Base-by-base conservation (phyloP, 2,113 vertebrate species). In the Phrynosoma platyrhinos region DNA sequence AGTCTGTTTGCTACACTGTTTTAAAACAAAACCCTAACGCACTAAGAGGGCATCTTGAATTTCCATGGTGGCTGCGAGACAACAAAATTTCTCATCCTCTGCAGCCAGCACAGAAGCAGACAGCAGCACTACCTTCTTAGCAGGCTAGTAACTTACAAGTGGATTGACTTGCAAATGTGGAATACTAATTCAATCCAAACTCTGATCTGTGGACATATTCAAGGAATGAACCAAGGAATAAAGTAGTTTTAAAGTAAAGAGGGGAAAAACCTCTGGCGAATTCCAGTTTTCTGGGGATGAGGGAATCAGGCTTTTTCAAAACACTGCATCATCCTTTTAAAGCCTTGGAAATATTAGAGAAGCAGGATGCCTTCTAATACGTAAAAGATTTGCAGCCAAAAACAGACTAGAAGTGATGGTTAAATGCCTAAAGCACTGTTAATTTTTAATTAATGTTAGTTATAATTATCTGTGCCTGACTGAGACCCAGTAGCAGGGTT, bases 381-480 rank as follows among this genome's bases (percentile, higher is more conserved):
- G 91, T 93, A 94, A 84, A 85, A 90, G 92, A 92, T 2, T 0
- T 85, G 85, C 92, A 95, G 93, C 94, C 95, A 95, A 94, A 92
- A 90, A 36, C 74, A 96, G 96, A 95, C 90, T 95, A 94, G 94
- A 92, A 94, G 89, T n/a, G 94, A 96, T 95, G 94, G 95, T 95
- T 93, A 93, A 95, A 91, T 95, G 96, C 97, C 97, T 97, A 96
- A 90, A 97, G 97, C 97, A 92, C 94, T 96, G 96, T 93, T 91
- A 94, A 94, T 95, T 95, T 97, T 97, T 97, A 97, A 97, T 97
- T 96, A 97, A 97, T 96, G 94, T 96, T 96, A 96, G 95, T 96
- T 96, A 94, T 96, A 97, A 97, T 97, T 97, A 96, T 96, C 96
- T 93, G 95, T 0, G 88, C 96, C 94, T 93, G 94, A 95, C 88